Base-by-base conservation (phyloP, 2,797 vertebrate species). In the Taeniopygia guttata region DNA sequence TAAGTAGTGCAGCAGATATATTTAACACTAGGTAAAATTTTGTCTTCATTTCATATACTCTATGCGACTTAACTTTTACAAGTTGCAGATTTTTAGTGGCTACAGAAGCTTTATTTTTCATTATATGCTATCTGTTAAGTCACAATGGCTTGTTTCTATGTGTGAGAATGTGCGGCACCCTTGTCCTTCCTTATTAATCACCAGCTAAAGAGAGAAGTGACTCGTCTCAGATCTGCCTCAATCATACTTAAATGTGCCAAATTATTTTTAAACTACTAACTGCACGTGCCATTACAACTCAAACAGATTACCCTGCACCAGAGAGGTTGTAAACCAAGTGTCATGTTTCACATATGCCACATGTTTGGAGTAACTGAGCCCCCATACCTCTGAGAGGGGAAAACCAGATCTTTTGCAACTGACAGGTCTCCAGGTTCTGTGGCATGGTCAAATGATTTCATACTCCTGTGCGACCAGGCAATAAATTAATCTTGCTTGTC, bases 71-170 rank as follows among this genome's bases (percentile, higher is more conserved):
- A 54, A 27, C 40, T 91, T 70, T 78, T 36, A 64, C 60, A 92
- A 55, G 22, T 62, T 13, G 62, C 38, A 81, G 74, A 85, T 45
- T 88, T 97, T 90, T 82, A 77, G 60, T 38, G 51, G 21, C 29
- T 82, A 52, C 16, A 59, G 77, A 56, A 93, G 29, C 38, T 91
- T 92, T 34, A 40, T 51, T 95, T 95, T 87, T 48, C n/a, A 87
- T 73, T n/a, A 32, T 13, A 74, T 34, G 46, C 19, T 86, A 32
- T 20, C 45, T 64, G 14, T n/a, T 84, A 73, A 49, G 52, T 46
- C 45, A 49, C 77, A 32, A 43, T 36, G 56, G 43, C 46, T 95
- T 93, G 67, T 48, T 93, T 82, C 32, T 93, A 67, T 79, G 23
- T 69, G 18, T 89, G 51, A 92, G 59, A 68, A 89, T 60, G n/a